A percentile compares a stretch with the other conserved stretches of the same genome.
Conservation (phyloP, 2,113 vertebrate species). For the Amblyornis subalaris region DNA sequence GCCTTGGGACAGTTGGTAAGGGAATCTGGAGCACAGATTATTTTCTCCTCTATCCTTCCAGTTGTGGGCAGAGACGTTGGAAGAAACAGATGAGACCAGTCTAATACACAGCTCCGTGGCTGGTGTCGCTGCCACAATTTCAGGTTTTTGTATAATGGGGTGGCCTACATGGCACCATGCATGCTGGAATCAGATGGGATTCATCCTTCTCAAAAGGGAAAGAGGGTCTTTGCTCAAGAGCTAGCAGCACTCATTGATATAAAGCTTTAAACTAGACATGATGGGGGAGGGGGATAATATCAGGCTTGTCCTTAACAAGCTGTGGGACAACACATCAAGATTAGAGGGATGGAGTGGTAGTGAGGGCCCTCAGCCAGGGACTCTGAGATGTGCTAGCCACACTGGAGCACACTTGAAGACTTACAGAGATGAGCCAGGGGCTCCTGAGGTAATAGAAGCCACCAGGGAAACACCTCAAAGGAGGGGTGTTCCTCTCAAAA, state of each 20-base stretch:
- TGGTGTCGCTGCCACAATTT: background rate
- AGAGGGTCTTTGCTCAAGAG: background rate
- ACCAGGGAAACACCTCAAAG: no score
- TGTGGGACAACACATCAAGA: background rate
- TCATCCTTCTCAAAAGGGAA: background rate
- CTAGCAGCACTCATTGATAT: background rate
- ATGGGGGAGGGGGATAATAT: background rate
- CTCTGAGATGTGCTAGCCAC: background rate
- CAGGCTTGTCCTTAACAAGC: background rate
- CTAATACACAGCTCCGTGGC: background rate
- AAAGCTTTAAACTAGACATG: background rate
- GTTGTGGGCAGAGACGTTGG: background rate
- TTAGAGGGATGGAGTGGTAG: background rate
- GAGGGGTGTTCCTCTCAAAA: no score
- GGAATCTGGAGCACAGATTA: background rate
- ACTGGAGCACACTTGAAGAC: background rate
- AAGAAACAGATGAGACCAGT: background rate
- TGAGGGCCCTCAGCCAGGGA: background rate
- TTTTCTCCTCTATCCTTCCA: background rate
- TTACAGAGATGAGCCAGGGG: no score
- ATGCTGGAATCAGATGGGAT: background rate
- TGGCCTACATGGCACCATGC: background rate
- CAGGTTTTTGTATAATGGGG: background rate
- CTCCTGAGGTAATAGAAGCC: no score
- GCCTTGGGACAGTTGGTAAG: background rate